Evolutionary conservation across 2,888 invertebrate species (phyloP).

Genomic region (Caenorhabditis plicata): DNA sequence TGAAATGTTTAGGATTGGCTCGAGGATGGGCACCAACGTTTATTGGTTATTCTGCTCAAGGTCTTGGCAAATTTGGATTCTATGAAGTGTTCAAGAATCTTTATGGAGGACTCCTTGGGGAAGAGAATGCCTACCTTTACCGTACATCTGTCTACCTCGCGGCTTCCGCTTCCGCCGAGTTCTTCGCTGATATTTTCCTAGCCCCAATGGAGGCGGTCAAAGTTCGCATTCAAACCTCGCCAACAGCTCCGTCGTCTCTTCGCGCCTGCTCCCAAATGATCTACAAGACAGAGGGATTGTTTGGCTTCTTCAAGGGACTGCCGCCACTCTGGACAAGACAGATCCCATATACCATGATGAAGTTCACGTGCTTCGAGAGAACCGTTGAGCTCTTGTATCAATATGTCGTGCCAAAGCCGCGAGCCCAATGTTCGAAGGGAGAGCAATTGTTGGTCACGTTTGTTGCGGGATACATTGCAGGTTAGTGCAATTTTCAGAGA

Average conservation of each 20-base stretch:
- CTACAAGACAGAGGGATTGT: constrained; percentile 67
- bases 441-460: constrained; percentile 94
- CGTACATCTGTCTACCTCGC: constrained; percentile 79
- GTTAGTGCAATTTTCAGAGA: background rate
- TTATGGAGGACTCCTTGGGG: constrained; percentile 81
- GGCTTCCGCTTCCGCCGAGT: constrained; percentile 91
- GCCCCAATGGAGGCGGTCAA: constrained; percentile 93
- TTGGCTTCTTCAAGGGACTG: constrained; percentile 76
- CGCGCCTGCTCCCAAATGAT: constrained; percentile 37
- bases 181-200: constrained; percentile 92
- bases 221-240: constrained; percentile 60
- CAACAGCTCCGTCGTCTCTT: constrained; percentile 36
- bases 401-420: constrained; percentile 80
- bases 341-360: constrained; percentile 99
- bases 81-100: constrained; percentile 88
- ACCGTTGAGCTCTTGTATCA: constrained; percentile 88
- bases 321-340: constrained; percentile 91
- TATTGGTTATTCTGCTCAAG: constrained; percentile 86
- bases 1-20: constrained; percentile 90
- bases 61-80: constrained; percentile 92
- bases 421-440: constrained; percentile 74
- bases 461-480: constrained; percentile 84
- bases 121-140: constrained; percentile 25
- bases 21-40: constrained; percentile 96
- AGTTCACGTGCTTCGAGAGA: constrained; percentile 94